Evolutionary conservation across 2,888 invertebrate species (phyloP), one percentile per base, ranked within the genome.

Genomic region (Athetis lepigone): DNA sequence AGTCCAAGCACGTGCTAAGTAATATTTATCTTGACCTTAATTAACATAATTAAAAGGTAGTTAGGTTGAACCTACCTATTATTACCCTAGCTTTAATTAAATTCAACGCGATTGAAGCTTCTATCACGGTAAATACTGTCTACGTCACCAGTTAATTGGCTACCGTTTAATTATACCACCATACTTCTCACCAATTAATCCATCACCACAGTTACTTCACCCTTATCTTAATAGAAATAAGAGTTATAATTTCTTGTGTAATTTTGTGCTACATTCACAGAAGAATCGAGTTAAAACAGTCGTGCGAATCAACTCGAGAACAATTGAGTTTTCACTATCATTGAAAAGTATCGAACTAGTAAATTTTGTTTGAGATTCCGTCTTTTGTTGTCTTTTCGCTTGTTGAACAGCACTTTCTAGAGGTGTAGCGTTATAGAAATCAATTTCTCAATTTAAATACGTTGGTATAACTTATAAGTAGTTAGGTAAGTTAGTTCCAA

Each of bases 251-350:
- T 0, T 19, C 4, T 52, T 54, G 43, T 7, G 45, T 16, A 2
- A 7, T 8, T 39, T 57, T 21, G 76, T 51, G 19, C 43, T n/a
- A 64, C 33, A 75, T 61, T 62, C 16, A 47, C 39, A 19, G 33
- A 39, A 27, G 23, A 47, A 18, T 45, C 55, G 45, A 45, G 55
- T 56, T 50, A 29, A 49, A 60, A 59, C 43, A 57, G 49, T 68
- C 75, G 58, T 63, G 75, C 80, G 84, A 80, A 84, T 77, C 75
- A 70, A 73, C 58, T 75, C 66, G 79, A 72, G 84, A 86, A 87
- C 80, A 78, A 82, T 77, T 55, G 69, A 74, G 80, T 76, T 87
- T 87, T 85, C 83, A 79, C 84, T 82, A 81, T 84, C 84, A 77
- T 68, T 49, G 57, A 63, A 67, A 68, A 66, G 39, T 57, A 71